Evolutionary conservation across 1,140 invertebrate genomes (phyloP).

Genomic region (Caenorhabditis brenneri): DNA sequence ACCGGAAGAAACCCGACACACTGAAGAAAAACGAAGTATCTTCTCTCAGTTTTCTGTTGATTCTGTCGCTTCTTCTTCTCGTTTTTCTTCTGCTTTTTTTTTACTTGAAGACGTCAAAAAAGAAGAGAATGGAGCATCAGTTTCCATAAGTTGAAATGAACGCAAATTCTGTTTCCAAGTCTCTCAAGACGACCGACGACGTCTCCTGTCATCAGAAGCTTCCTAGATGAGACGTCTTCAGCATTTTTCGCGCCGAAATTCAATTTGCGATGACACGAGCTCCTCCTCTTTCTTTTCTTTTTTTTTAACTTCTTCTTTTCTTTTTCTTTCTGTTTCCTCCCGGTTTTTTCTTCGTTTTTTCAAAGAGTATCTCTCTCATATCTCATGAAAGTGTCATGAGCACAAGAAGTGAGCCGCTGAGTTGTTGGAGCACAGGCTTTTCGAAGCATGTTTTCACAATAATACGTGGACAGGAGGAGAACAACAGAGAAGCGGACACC

Average conservation of each 20-base stretch:
- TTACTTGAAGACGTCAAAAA: background rate
- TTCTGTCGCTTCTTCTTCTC: background rate
- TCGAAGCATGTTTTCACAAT: slow-evolving; percentile 15
- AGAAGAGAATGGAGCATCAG: slow-evolving; percentile 1
- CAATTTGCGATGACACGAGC: slow-evolving; percentile 40
- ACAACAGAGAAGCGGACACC: background rate
- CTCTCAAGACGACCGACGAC: background rate
- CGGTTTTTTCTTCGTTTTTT: too few species aligned
- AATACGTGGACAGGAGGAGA: background rate
- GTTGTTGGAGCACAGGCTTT: background rate
- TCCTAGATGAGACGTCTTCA: background rate
- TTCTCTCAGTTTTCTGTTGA: background rate
- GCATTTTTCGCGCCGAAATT: slow-evolving; percentile 19
- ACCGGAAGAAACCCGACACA: slow-evolving; percentile 29
- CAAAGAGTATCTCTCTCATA: slow-evolving; percentile 25
- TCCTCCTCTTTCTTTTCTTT: background rate
- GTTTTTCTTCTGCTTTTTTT: background rate
- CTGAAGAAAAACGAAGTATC: background rate
- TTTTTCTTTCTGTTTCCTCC: background rate
- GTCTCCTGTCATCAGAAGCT: slow-evolving; percentile 4
- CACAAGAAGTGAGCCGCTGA: background rate
- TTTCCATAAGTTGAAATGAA: slow-evolving; percentile 38
- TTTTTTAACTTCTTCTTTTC: background rate
- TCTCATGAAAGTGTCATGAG: slow-evolving; percentile 37
- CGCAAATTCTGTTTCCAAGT: slow-evolving; percentile 25